Evolutionary conservation across 2,888 invertebrate species (phyloP).

Genomic region (Molanna angustata): DNA sequence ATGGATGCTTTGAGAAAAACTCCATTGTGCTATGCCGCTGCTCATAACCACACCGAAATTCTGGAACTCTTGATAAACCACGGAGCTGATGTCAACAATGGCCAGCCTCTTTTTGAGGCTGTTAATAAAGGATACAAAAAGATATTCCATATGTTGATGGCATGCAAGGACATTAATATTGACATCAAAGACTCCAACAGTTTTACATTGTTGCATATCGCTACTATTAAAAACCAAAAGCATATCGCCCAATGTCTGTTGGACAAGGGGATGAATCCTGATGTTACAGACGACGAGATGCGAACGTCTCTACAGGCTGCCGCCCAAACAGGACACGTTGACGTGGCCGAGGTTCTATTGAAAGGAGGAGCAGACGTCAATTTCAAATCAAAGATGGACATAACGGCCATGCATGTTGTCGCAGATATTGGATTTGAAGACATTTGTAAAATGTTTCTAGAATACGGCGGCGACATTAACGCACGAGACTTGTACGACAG

Average conservation of each 20-base stretch:
- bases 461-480: too few species aligned
- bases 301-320: background rate
- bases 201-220: too few species aligned
- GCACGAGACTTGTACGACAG: too few species aligned
- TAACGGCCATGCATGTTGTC: background rate
- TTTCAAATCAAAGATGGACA: background rate
- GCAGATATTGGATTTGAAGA: background rate
- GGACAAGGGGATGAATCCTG: background rate
- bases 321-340: background rate
- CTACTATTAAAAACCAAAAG: too few species aligned
- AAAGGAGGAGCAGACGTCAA: background rate
- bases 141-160: background rate
- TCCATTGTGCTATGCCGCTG: background rate
- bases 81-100: background rate
- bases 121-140: background rate
- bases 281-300: background rate
- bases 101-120: background rate
- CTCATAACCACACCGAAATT: background rate
- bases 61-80: too few species aligned
- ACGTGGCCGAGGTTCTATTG: background rate
- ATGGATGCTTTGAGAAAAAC: background rate
- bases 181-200: too few species aligned
- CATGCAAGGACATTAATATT: background rate
- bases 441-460: background rate
- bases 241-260: too few species aligned